Percentiles rank a stretch among this genome's conserved stretches.
Evolutionary conservation across 2,797 vertebrate species (phyloP).

Genomic region (Urosaurus nigricauda): DNA sequence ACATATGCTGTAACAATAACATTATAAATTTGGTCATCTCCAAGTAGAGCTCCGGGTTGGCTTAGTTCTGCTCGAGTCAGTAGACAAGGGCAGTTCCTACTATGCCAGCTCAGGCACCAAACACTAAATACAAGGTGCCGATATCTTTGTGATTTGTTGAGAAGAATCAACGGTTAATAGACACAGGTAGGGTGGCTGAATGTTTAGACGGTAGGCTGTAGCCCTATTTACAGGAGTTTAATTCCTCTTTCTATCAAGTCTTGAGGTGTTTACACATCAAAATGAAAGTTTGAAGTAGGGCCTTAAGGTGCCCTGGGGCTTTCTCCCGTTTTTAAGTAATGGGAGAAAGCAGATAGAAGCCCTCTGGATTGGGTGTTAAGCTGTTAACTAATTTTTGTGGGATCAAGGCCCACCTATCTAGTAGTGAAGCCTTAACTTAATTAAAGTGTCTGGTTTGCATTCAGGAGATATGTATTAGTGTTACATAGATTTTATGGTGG

Average conservation of each 20-base stretch:
- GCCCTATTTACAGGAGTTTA: neutral
- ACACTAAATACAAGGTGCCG: neutral
- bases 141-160: slow-evolving; percentile 3
- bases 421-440: neutral
- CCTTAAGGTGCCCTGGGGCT: rapidly evolving
- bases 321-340: neutral
- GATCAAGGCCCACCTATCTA: neutral
- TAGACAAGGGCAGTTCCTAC: too few species aligned
- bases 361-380: neutral
- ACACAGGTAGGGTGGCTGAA: neutral
- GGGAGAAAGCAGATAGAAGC: neutral
- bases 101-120: too few species aligned
- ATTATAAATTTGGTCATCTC: rapidly evolving
- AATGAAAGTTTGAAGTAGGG: neutral
- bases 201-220: neutral
- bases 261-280: neutral
- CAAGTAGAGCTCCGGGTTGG: too few species aligned
- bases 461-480: neutral
- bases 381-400: slow-evolving; percentile 1
- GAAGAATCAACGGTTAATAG: neutral
- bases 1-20: rapidly evolving
- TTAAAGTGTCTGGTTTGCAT: too few species aligned
- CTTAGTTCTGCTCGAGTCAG: too few species aligned
- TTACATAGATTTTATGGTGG: neutral
- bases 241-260: neutral